A percentile compares a stretch with the other conserved stretches of the same genome.
phyloP scores from a whole-genome alignment of 2,113 vertebrate species.

The Poecile atricapillus region DNA sequence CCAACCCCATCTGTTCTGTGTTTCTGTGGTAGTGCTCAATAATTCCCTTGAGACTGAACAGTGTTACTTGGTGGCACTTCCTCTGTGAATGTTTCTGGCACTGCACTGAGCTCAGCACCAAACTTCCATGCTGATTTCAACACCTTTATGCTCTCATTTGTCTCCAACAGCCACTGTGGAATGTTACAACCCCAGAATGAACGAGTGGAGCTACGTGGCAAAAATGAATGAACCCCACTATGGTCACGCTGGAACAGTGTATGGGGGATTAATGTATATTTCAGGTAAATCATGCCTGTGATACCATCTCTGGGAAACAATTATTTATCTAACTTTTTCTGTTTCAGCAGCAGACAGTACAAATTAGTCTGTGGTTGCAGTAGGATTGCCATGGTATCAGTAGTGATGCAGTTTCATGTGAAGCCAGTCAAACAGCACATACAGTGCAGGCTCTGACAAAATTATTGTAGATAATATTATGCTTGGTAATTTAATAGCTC shows the following conservation, averaged over 20 bases:
- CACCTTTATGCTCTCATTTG: not conserved
- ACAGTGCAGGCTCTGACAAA: not conserved
- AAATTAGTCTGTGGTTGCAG: not conserved
- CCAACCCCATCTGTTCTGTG: not conserved
- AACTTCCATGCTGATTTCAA: not conserved
- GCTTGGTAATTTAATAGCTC: not conserved
- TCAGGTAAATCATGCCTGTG: constrained; percentile 77
- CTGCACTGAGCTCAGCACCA: not conserved
- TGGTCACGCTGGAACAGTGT: constrained; percentile 95
- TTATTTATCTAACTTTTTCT: not conserved
- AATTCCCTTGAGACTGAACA: not conserved
- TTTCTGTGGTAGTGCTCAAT: not conserved
- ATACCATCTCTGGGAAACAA: not conserved
- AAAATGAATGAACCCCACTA: constrained; percentile 99
- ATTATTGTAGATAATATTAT: not conserved
- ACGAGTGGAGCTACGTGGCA: constrained; percentile 97
- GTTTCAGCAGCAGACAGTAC: not conserved
- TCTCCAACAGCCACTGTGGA: constrained; percentile 89
- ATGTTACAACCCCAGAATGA: constrained; percentile 97
- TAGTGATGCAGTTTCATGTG: not conserved
- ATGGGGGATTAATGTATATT: constrained; percentile 98
- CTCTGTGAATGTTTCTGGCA: not conserved
- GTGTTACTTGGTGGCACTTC: not conserved
- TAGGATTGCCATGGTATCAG: not conserved
- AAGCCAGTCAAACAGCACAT: not conserved